Conservation (phyloP, 2,797 vertebrate species). For the Rhinogobio ventralis region DNA sequence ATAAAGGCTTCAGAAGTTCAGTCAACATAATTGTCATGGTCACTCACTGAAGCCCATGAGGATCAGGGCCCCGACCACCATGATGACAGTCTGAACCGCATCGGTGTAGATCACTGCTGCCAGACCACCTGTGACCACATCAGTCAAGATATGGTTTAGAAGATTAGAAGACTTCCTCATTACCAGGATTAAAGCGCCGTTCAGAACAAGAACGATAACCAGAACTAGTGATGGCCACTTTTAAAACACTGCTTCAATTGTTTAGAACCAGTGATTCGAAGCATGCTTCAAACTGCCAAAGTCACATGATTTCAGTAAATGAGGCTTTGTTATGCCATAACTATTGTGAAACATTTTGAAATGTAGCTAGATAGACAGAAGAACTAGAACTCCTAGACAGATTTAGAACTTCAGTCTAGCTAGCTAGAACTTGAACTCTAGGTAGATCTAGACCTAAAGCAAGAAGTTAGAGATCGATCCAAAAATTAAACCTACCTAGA, state of each 20-base stretch:
- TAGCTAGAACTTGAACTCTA: neutral
- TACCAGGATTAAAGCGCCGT: neutral
- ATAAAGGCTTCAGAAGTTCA: neutral
- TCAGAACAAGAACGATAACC: neutral
- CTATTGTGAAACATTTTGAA: neutral
- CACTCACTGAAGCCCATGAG: conserved; percentile 95
- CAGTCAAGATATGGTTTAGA: neutral
- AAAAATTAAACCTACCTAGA: neutral
- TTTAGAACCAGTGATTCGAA: neutral
- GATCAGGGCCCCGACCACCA: conserved; percentile 87
- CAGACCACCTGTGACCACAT: conserved; percentile 85
- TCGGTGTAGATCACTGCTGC: conserved; percentile 98
- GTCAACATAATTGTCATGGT: neutral
- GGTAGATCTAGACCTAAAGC: neutral
- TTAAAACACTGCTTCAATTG: neutral
- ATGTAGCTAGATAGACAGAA: neutral
- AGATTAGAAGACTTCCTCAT: neutral
- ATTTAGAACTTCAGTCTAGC: no score
- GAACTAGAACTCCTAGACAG: neutral
- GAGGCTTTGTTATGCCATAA: neutral
- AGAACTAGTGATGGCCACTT: neutral
- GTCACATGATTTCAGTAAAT: neutral
- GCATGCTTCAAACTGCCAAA: neutral
- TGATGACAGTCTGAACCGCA: conserved; percentile 90
- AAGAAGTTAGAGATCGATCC: neutral